Evolutionary conservation across 2,888 invertebrate genomes (phyloP).

Genomic region (Geophilus truncorum): DNA sequence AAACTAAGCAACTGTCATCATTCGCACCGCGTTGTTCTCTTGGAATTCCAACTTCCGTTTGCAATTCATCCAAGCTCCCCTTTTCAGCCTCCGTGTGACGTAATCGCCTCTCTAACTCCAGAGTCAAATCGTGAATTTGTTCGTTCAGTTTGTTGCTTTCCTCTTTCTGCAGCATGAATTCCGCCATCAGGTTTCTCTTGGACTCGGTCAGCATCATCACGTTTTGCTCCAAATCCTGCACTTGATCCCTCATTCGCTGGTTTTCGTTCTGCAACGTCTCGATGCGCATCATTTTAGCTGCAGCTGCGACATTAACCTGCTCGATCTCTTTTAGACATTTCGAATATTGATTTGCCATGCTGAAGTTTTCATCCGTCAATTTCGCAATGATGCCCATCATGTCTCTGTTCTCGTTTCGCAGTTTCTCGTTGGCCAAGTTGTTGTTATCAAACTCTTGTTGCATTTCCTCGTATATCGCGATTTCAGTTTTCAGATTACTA

Average conservation of each 20-base stretch:
- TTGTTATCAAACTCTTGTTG: neutral
- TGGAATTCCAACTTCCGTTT: constrained; percentile 36
- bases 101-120: neutral
- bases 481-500: neutral
- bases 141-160: neutral
- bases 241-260: neutral
- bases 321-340: neutral
- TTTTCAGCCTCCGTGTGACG: neutral
- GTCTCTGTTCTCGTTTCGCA: neutral
- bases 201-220: neutral
- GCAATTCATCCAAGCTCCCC: neutral
- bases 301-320: neutral
- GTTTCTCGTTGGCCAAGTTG: neutral
- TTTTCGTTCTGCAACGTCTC: neutral
- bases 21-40: neutral
- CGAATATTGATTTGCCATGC: too few species aligned
- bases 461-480: neutral
- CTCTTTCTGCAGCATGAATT: neutral
- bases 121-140: neutral
- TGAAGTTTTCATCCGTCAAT: neutral
- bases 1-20: neutral
- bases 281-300: neutral
- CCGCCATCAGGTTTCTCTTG: neutral
- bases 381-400: neutral
- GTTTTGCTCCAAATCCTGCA: neutral